Evolutionary conservation across 2,113 vertebrate species (phyloP), one percentile per base, ranked within the genome.

Genomic region (Salvator merianae): DNA sequence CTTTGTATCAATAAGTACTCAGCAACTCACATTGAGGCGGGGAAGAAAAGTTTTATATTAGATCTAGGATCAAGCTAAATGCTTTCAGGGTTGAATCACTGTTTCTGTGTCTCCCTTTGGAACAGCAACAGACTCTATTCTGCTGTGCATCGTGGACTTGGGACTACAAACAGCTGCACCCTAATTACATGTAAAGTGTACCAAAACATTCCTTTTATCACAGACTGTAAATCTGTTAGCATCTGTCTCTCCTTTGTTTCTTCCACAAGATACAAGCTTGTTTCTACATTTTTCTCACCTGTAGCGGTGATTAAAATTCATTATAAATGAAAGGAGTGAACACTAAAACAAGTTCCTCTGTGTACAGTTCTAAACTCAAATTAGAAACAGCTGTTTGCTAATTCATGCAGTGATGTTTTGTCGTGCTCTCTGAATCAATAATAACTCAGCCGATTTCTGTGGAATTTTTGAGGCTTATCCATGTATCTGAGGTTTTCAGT

Each of bases 341-440:
- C 96, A 97, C 95, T 97, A 96, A 97, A 97, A 96, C 97, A 95
- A 96, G 96, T 97, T 97, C 97, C 96, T 97, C 95, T 97, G 96
- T 96, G 97, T 96, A 96, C 96, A 91, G 94, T 96, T 96, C 96
- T 95, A 95, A 97, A 97, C 96, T 97, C 96, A 96, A 97, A 97
- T 97, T 97, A 97, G 96, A 97, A 98, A 97, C 97, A 98, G 97
- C 97, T 97, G 97, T 96, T 97, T 97, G 96, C 96, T 96, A 97
- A 97, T 96, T 97, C 96, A 97, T 96, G 96, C 96, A 96, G 96
- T 93, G 96, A 95, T 95, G 96, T 96, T 96, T 96, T 96, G 95
- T 93, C 93, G 95, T 96, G 96, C 96, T 96, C 95, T 95, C 95
- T 95, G 96, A 97, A 96, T 96, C 96, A 95, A 96, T 97, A 96